Percentiles rank a stretch among this genome's conserved stretches.
These are phyloP conservation scores for Scaptomyza pallida DNA, from an alignment of 1,140 invertebrate genomes.

Conservation along the genomic window DNA sequence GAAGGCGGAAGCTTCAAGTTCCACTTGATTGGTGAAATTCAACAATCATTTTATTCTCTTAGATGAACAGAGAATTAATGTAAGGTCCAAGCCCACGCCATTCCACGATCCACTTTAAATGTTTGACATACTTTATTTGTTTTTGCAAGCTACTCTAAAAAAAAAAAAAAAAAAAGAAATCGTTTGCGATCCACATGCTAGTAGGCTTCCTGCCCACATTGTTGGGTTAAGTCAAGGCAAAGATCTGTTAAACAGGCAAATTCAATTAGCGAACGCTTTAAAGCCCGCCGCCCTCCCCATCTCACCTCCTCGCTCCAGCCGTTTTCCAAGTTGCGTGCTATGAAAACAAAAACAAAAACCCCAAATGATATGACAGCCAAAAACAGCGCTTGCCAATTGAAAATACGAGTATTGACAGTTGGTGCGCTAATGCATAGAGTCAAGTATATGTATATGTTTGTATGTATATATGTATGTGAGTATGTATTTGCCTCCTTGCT, in stretches of 20 bases:
- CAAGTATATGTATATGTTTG: background rate
- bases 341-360: conserved; percentile 43
- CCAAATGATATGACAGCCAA: conserved; percentile 39
- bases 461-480: background rate
- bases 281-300: conserved; percentile 23
- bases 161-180: background rate
- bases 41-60: background rate
- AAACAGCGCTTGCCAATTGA: conserved; percentile 46
- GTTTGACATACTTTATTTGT: conserved; percentile 21
- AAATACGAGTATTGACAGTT: conserved; percentile 67
- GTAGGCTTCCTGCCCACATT: conserved; percentile 42
- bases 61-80: conserved; percentile 7
- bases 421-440: conserved; percentile 49
- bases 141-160: conserved; percentile 7
- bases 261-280: conserved; percentile 62
- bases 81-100: conserved; percentile 19
- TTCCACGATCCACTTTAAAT: conserved; percentile 4
- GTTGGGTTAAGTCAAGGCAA: conserved; percentile 44
- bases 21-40: conserved; percentile 1
- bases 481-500: conserved; percentile 5
- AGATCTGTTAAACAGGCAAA: conserved; percentile 48
- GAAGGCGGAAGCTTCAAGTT: conserved; percentile 2
- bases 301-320: background rate
- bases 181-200: conserved; percentile 12
- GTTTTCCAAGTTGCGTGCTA: conserved; percentile 16